Percentiles rank a stretch among this genome's conserved stretches.
Evolutionary conservation across 2,113 vertebrate species (phyloP).

Genomic region (Dicaeum eximium): DNA sequence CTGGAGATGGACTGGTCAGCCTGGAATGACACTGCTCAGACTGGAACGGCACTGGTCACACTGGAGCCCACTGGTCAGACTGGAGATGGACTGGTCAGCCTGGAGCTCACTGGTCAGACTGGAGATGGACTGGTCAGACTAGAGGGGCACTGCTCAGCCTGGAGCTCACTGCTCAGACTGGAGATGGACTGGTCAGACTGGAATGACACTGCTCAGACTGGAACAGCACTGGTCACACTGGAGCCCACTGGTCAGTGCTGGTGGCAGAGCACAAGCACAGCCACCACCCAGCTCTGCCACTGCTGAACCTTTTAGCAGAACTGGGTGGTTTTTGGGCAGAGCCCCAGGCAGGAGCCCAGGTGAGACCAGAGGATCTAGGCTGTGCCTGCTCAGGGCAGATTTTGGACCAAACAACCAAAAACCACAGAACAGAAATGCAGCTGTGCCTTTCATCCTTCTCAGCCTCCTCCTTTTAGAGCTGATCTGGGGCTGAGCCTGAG

Average conservation of each 20-base stretch:
- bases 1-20: too few relatives aligned
- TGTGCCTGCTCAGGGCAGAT: not conserved
- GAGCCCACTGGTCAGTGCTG: not conserved
- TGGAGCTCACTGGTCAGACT: too few relatives aligned
- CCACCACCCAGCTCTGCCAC: not conserved
- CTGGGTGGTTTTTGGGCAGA: not conserved
- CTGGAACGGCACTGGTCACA: too few relatives aligned
- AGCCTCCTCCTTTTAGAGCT: too few relatives aligned
- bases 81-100: too few relatives aligned
- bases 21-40: too few relatives aligned
- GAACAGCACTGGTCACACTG: not conserved
- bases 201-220: not conserved
- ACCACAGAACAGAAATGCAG: not conserved
- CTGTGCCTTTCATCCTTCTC: not conserved
- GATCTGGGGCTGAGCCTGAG: not conserved
- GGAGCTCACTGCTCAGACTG: not conserved
- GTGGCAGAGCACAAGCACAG: not conserved
- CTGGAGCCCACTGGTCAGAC: too few relatives aligned
- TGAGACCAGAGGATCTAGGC: too few relatives aligned
- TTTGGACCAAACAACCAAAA: not conserved
- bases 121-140: too few relatives aligned
- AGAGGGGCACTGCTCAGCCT: not conserved
- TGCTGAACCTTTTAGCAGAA: not conserved
- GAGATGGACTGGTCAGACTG: not conserved
- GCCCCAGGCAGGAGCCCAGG: not conserved